Percentiles rank a stretch among this genome's conserved stretches.
Conservation (phyloP, 2,888 invertebrate genomes). For the Parnassius glacialis region DNA sequence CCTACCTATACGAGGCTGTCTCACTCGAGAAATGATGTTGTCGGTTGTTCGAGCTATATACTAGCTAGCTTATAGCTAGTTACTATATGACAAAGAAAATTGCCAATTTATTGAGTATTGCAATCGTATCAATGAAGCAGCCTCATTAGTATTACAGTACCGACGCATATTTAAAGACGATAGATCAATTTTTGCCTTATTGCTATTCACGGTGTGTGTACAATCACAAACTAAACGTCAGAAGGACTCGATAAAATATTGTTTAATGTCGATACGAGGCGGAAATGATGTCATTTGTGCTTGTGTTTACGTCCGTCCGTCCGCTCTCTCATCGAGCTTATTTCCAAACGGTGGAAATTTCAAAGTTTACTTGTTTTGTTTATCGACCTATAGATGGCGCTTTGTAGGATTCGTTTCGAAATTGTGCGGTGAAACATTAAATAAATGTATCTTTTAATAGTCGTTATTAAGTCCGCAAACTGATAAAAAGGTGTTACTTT, state of each 20-base stretch:
- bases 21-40: too few species aligned
- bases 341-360: conserved; percentile 23
- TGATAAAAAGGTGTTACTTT: too few species aligned
- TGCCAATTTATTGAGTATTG: too few species aligned
- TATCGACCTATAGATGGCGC: neutral
- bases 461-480: too few species aligned
- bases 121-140: too few species aligned
- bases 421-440: neutral
- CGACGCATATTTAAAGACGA: conserved; percentile 19
- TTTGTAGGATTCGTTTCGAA: neutral
- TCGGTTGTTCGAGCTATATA: too few species aligned
- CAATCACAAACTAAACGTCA: conserved; percentile 33
- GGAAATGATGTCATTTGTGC: conserved; percentile 38
- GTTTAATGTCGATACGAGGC: conserved; percentile 35
- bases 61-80: too few species aligned
- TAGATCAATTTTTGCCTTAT: conserved; percentile 24
- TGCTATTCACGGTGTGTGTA: conserved; percentile 29
- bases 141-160: conserved; percentile 19
- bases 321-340: conserved; percentile 27
- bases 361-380: conserved; percentile 9
- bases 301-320: conserved; percentile 25
- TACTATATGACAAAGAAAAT: too few species aligned
- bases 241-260: conserved; percentile 40
- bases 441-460: too few species aligned
- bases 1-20: too few species aligned